Base-by-base conservation (phyloP, 2,797 vertebrate species). In the Peromyscus attwateri region DNA sequence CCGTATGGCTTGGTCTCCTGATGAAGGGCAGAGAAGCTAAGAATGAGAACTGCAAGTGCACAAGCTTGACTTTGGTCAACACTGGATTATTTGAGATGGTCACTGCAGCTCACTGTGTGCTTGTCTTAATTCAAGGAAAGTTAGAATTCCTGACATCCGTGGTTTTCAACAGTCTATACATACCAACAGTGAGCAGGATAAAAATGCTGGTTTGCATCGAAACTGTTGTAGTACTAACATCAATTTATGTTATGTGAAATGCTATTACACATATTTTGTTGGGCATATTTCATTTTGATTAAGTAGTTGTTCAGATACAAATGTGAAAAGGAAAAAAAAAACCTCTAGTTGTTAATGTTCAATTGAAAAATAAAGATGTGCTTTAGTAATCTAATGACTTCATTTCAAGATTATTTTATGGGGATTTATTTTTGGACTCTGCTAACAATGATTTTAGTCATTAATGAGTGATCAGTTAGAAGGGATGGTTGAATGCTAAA, bases 281-380 rank as follows among this genome's bases (percentile, higher is more conserved):
- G 98, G 97, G 97, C 98, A 98, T 98, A 98, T 98, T 99, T 99
- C 97, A 98, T 98, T 99, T 98, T 98, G 96, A 97, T 98, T 98
- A 98, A 98, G 97, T 98, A 98, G 97, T 98, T 98, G 97, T 98
- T 98, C 98, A 98, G 98, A 97, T 99, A 98, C 98, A 98, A 98
- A 98, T 96, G 94, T 98, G 98, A 98, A 98, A 98, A 55, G 31
- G 7, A n/a, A n/a, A 27, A 57, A 75, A 66, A 98, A 98, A 97
- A 97, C 96, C 97, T 98, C 97, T 98, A 99, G 98, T 98, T 99
- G 98, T 99, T 98, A 98, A 97, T 98, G 98, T 98, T 99, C 98
- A 98, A 98, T 98, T 98, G 98, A 98, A 98, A 98, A 99, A 99
- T 99, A 99, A 99, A 99, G 98, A 98, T 98, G 98, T 98, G 98